Base-by-base conservation (phyloP, 2,888 invertebrate genomes). In the Xanthia togata region DNA sequence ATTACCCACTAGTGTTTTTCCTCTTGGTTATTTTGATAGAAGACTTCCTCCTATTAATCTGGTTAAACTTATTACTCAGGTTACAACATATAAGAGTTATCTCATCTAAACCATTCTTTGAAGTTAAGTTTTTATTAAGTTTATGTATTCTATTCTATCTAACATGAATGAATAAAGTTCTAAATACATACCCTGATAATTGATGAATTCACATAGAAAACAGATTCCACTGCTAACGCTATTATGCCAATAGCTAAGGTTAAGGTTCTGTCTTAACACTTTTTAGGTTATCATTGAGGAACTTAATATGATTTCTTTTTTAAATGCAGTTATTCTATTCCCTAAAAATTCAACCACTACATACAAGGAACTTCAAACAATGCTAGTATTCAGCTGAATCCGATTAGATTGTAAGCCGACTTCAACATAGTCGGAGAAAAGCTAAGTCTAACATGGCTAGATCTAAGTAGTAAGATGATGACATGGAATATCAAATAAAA, bases 401-500 rank as follows among this genome's bases (percentile, higher is more conserved):
- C 0, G 17, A 1, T 23, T 50, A 50, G 1, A 50, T 35, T 35
- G 23, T 3, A 35, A 35, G 23, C 9, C 0, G 4, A 23, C 31
- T 4, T 5, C 31, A 35, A 50, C 23, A 67, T 23, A 20, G 12
- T 47, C 47, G 4, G 23, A n/a, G n/a, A n/a, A n/a, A n/a, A n/a
- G n/a, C n/a, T n/a, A n/a, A n/a, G n/a, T n/a, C n/a, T n/a, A 11
- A 5, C 35, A 5, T n/a, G 23, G 6, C 11, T 35, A n/a, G 5
- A 1, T 35, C n/a, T n/a, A n/a, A n/a, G n/a, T n/a, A n/a, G n/a
- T n/a, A n/a, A 35, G 3, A 50, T 47, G 26, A 31, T 57, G n/a
- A n/a, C n/a, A 35, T 35, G 17, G 2, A 38, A n/a, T 11, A 53
- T n/a, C 9, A 73, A 73, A 63, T 65, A 63, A 60, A 35, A 59